These are phyloP conservation scores for Loxodonta africana DNA, from an alignment of 2,113 vertebrate species.

Conservation along the genomic window DNA sequence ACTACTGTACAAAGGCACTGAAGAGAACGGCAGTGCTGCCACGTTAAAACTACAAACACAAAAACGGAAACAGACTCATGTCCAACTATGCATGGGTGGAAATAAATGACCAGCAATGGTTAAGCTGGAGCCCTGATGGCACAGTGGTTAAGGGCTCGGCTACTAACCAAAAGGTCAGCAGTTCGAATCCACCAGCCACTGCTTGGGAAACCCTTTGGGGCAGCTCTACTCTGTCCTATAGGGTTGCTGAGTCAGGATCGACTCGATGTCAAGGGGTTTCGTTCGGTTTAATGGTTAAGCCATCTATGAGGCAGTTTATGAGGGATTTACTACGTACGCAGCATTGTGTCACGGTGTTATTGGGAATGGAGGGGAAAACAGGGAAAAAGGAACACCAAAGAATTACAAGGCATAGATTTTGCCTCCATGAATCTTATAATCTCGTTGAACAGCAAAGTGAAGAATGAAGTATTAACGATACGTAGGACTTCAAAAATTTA, in stretches of 20 bases:
- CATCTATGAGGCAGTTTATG: not conserved
- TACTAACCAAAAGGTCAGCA: too few relatives aligned
- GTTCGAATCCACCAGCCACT: too few relatives aligned
- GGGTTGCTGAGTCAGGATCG: too few relatives aligned
- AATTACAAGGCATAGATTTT: not conserved
- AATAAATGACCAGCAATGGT: too few relatives aligned
- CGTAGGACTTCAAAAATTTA: constrained; percentile 1
- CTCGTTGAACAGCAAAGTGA: not conserved
- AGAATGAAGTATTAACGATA: not conserved
- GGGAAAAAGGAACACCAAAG: not conserved
- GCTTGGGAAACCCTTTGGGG: too few relatives aligned
- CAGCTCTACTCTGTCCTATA: too few relatives aligned
- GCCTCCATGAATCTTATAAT: not conserved
- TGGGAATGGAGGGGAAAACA: not conserved
- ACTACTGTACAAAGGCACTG: not conserved
- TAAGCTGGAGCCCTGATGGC: too few relatives aligned
- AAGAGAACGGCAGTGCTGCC: not conserved
- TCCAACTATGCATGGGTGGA: not conserved
- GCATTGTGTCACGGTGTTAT: not conserved
- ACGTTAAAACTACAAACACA: not conserved
- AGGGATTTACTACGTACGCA: not conserved
- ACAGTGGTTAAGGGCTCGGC: too few relatives aligned
- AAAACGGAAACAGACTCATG: not conserved
- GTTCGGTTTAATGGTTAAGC: too few relatives aligned
- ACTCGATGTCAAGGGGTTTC: too few relatives aligned